These are phyloP conservation scores for Phocoena sinus DNA, from an alignment of 2,113 vertebrate genomes.

Conservation along the genomic window DNA sequence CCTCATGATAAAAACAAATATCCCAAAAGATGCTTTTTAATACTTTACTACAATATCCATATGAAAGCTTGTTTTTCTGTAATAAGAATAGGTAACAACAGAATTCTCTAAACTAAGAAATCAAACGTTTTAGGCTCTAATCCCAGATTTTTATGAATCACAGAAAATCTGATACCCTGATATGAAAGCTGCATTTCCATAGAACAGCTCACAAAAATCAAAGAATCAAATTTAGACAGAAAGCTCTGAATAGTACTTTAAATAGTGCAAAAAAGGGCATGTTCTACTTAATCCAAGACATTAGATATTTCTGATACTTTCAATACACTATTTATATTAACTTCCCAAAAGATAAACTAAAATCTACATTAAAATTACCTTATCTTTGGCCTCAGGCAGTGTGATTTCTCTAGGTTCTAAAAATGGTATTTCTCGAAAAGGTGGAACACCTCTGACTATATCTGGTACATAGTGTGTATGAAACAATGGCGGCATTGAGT, in stretches of 20 bases:
- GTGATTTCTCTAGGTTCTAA: slow-evolving; percentile 58
- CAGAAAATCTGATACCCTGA: neutral
- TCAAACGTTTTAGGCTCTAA: neutral
- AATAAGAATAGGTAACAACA: slow-evolving; percentile 14
- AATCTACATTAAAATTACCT: slow-evolving; percentile 80
- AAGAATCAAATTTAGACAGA: neutral
- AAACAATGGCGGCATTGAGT: slow-evolving; percentile 68
- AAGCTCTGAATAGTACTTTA: neutral
- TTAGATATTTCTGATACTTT: slow-evolving; percentile 19
- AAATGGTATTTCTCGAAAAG: slow-evolving; percentile 70
- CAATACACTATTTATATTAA: slow-evolving; percentile 22
- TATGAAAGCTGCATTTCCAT: neutral
- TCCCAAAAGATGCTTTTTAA: slow-evolving; percentile 7
- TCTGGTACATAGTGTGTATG: slow-evolving; percentile 30
- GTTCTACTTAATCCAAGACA: neutral
- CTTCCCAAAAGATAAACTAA: neutral
- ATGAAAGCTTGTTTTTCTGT: neutral
- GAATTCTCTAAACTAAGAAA: slow-evolving; percentile 11
- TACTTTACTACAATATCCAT: neutral
- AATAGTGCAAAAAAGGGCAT: neutral
- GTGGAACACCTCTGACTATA: slow-evolving; percentile 64
- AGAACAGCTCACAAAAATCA: slow-evolving; percentile 20
- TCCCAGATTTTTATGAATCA: neutral
- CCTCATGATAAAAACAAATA: neutral
- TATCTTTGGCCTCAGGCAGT: slow-evolving; percentile 83